phyloP scores from a whole-genome alignment of 2,888 invertebrate species.

The Eilema griseolum region DNA sequence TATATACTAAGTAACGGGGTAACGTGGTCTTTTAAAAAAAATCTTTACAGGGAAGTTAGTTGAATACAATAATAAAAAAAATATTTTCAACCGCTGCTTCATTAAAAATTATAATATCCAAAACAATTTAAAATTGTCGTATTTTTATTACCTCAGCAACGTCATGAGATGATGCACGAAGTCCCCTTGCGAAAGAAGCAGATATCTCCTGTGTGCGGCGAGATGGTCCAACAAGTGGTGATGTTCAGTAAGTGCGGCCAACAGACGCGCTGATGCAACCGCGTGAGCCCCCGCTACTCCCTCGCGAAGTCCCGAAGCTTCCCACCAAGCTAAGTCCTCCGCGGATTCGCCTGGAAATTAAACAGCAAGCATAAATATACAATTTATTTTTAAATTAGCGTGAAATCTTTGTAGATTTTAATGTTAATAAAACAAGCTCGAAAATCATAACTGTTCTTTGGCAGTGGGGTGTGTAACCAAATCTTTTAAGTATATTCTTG shows the following conservation, averaged over 20 bases:
- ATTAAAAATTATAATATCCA: too few species aligned
- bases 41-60: too few species aligned
- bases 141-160: conserved; percentile 90
- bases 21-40: too few species aligned
- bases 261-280: conserved; percentile 94
- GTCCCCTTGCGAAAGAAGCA: conserved; percentile 98
- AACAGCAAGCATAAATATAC: background rate
- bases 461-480: too few species aligned
- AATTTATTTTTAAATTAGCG: background rate
- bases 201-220: conserved; percentile 95
- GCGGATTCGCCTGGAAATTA: conserved; percentile 10
- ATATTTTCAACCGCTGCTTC: too few species aligned
- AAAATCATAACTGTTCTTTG: too few species aligned
- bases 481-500: too few species aligned
- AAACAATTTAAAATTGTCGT: too few species aligned
- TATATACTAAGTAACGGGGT: background rate
- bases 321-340: conserved; percentile 73
- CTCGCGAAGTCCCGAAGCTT: conserved; percentile 89
- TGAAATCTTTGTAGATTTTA: too few species aligned
- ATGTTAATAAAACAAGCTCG: too few species aligned
- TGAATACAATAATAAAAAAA: too few species aligned
- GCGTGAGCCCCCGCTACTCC: conserved; percentile 94
- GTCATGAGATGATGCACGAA: conserved; percentile 98
- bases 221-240: conserved; percentile 97
- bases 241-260: conserved; percentile 94